Conservation (phyloP, 1,140 invertebrate genomes). For the Hypsibius dujardini region DNA sequence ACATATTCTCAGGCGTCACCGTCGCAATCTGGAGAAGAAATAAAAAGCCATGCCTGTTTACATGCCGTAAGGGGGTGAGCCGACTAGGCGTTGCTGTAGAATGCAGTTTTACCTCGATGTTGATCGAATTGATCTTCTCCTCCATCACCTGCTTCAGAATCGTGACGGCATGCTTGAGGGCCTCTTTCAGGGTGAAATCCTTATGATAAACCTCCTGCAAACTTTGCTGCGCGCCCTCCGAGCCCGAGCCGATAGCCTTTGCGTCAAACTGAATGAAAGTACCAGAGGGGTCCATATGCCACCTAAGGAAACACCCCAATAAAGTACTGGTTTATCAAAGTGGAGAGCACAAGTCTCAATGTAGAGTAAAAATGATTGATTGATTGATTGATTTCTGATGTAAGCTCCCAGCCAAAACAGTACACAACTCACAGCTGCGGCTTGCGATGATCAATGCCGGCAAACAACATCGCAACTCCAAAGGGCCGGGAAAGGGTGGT, state of each 20-base stretch:
- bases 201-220: constrained; percentile 70
- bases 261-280: constrained; percentile 95
- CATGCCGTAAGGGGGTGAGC: no score
- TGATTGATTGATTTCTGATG: constrained; percentile 15
- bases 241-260: constrained; percentile 97
- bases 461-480: constrained; percentile 66
- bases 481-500: constrained; percentile 89
- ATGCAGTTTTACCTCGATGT: constrained; percentile 62
- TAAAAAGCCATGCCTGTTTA: constrained; percentile 17
- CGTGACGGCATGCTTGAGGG: constrained; percentile 68
- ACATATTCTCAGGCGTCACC: constrained; percentile 62
- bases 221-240: constrained; percentile 94
- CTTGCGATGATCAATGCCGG: constrained; percentile 39
- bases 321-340: no score
- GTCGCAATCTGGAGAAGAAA: constrained; percentile 45
- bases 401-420: not conserved
- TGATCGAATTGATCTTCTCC: constrained; percentile 88
- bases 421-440: constrained; percentile 38
- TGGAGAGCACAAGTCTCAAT: constrained; percentile 18
- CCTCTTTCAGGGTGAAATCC: constrained; percentile 87
- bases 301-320: no score
- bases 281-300: constrained; percentile 92
- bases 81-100: constrained; percentile 18
- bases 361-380: no score
- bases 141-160: constrained; percentile 99